Evolutionary conservation across 1,140 invertebrate species (phyloP), one percentile per base, ranked within the genome.

Genomic region (Chrysopa pallens): DNA sequence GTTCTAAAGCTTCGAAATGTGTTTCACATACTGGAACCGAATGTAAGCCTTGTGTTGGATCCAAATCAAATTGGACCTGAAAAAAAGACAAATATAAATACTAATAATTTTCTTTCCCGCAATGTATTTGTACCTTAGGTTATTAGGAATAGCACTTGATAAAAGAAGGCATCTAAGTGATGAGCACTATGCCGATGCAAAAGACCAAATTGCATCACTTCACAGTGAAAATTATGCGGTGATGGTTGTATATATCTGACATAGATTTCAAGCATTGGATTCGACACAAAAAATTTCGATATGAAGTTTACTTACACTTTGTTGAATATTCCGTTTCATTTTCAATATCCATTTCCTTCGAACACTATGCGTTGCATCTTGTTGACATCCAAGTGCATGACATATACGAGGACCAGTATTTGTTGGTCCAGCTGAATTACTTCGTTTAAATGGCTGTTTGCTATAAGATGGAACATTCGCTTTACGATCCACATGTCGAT

Each of bases 401-500:
- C 76, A 79, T 45, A 60, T 61, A 39, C 59, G 51, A 33, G 57
- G 58, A 44, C 49, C 57, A 23, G 5, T 5, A 23, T 23, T 23
- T 23, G 17, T 23, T n/a, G 55, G 51, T 28, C 59, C 50, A 6
- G 55, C 51, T 33, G 56, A 40, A 8, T 50, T 48, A 36, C 47
- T 54, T 13, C 55, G 47, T 44, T 57, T 55, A 27, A 42, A 46
- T 8, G 50, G 38, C 11, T 55, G 53, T 46, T 58, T 58, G 29
- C 55, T 54, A 52, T 75, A 75, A 4, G 68, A 68, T 1, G 68
- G 70, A 45, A 68, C 72, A 58, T 76, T 74, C 47, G 81, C 79
- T 52, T 81, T 82, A 42, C 81, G 67, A 59, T 85, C 82, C 15
- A 87, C 78, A 55, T 84, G 82, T 0, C 84, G 69, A 57, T 82